Evolutionary conservation across 2,113 vertebrate genomes (phyloP).

Genomic region (Australoheros scitulus): DNA sequence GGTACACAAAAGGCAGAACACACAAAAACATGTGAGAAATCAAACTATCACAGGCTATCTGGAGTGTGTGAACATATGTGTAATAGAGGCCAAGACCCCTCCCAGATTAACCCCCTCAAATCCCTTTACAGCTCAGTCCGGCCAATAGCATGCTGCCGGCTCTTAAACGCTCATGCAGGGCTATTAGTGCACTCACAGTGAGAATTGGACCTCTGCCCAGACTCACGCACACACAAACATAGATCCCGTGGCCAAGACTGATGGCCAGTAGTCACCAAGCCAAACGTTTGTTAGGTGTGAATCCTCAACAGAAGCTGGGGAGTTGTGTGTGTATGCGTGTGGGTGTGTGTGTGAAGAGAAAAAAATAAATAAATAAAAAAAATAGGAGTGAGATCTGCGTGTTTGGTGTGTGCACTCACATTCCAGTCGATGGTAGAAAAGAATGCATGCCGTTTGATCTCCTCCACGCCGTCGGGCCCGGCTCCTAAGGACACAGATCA

Average conservation of each 20-base stretch:
- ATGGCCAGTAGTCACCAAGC: constrained; percentile 65
- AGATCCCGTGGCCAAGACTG: constrained; percentile 52
- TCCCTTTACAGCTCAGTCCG: constrained; percentile 27
- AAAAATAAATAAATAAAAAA: constrained; percentile 25
- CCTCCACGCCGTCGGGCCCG: constrained; percentile 95
- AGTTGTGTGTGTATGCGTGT: constrained; percentile 36
- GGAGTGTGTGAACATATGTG: constrained; percentile 42
- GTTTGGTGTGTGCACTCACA: constrained; percentile 81
- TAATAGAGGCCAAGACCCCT: constrained; percentile 49
- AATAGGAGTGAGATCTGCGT: neutral
- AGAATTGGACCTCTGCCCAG: constrained; percentile 75
- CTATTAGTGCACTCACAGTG: constrained; percentile 73
- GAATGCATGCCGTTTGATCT: constrained; percentile 96
- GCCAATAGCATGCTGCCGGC: constrained; percentile 71
- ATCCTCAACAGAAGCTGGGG: constrained; percentile 68
- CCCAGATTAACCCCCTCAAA: constrained; percentile 66
- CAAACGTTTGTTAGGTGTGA: constrained; percentile 76
- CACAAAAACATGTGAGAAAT: constrained; percentile 21
- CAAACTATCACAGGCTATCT: constrained; percentile 18
- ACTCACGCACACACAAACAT: constrained; percentile 45
- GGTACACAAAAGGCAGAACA: neutral
- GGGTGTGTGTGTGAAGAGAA: constrained; percentile 9
- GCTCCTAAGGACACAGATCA: constrained; percentile 83
- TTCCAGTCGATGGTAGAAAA: constrained; percentile 99
- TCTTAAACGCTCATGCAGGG: constrained; percentile 74